Conservation (phyloP, 2,888 invertebrate species). For the Cheilosia scutellata region DNA sequence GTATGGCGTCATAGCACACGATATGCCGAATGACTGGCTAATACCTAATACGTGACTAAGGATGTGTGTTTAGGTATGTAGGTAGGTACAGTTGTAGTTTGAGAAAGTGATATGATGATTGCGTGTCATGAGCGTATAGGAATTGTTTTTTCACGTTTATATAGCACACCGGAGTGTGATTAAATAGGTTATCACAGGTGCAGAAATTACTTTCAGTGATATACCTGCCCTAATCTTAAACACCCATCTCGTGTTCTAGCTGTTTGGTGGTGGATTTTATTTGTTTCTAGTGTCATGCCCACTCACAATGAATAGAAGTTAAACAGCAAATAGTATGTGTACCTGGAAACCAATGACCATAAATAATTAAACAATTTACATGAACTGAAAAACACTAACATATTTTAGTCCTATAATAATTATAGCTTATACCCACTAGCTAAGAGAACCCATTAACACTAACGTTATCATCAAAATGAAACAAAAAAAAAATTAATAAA, state of each 20-base stretch:
- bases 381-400: slow-evolving; percentile 9
- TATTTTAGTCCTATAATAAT: not conserved
- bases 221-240: slow-evolving; percentile 66
- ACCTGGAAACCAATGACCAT: slow-evolving; percentile 41
- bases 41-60: slow-evolving; percentile 40
- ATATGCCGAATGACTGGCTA: slow-evolving; percentile 52
- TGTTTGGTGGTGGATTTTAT: slow-evolving; percentile 2
- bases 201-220: slow-evolving; percentile 66
- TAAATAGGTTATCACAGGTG: slow-evolving; percentile 74
- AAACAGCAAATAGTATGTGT: slow-evolving; percentile 8
- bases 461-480: no score
- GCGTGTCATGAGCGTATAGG: slow-evolving; percentile 62
- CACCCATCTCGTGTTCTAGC: slow-evolving; percentile 45
- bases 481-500: no score
- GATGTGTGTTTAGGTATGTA: slow-evolving; percentile 1
- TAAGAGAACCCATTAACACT: not conserved
- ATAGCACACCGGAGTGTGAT: slow-evolving; percentile 67
- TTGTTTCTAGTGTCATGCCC: slow-evolving; percentile 39
- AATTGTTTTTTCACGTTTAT: slow-evolving; percentile 45
- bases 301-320: slow-evolving; percentile 33
- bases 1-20: slow-evolving; percentile 46
- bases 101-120: slow-evolving; percentile 53
- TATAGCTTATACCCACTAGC: not conserved
- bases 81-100: slow-evolving; percentile 17
- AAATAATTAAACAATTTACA: slow-evolving; percentile 25